Conservation (phyloP, 2,113 vertebrate species). For the Colistium nudipinnis region DNA sequence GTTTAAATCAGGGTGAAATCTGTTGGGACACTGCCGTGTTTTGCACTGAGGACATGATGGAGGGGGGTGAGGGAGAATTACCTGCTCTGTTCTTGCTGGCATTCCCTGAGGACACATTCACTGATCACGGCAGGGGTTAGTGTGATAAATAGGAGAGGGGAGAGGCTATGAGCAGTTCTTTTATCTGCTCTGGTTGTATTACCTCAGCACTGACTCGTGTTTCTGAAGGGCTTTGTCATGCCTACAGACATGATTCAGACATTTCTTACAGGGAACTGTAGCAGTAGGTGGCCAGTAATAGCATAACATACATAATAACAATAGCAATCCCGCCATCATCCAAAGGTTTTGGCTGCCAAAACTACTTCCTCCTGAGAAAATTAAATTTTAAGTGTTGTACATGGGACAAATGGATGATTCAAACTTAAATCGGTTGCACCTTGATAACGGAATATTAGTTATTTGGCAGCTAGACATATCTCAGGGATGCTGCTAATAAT, state of each 20-base stretch:
- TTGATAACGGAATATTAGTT: neutral
- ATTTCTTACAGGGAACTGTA: slow-evolving; percentile 33
- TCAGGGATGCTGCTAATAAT: neutral
- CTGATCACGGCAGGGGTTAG: slow-evolving; percentile 68
- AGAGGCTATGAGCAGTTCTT: slow-evolving; percentile 54
- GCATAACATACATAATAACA: too few relatives aligned
- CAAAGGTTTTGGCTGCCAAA: slow-evolving; percentile 19
- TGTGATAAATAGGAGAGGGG: slow-evolving; percentile 51
- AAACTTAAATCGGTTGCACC: neutral
- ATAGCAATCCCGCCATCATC: slow-evolving; percentile 32
- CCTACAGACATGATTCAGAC: slow-evolving; percentile 55
- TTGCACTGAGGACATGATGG: slow-evolving; percentile 63
- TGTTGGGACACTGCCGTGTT: slow-evolving; percentile 55
- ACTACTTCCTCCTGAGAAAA: slow-evolving; percentile 1
- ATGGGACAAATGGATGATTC: neutral
- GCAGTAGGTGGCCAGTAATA: slow-evolving; percentile 37
- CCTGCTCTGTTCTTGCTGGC: slow-evolving; percentile 68
- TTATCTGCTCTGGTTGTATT: slow-evolving; percentile 36
- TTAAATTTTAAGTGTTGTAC: too few relatives aligned
- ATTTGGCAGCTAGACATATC: neutral
- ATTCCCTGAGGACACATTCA: slow-evolving; percentile 59
- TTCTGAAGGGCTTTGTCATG: slow-evolving; percentile 52
- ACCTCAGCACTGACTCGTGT: slow-evolving; percentile 33
- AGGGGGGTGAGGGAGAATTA: slow-evolving; percentile 68
- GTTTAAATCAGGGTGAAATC: slow-evolving; percentile 55